These are phyloP conservation scores for Procambarus clarkii DNA, from an alignment of 1,140 invertebrate genomes.

Conservation along the genomic window DNA sequence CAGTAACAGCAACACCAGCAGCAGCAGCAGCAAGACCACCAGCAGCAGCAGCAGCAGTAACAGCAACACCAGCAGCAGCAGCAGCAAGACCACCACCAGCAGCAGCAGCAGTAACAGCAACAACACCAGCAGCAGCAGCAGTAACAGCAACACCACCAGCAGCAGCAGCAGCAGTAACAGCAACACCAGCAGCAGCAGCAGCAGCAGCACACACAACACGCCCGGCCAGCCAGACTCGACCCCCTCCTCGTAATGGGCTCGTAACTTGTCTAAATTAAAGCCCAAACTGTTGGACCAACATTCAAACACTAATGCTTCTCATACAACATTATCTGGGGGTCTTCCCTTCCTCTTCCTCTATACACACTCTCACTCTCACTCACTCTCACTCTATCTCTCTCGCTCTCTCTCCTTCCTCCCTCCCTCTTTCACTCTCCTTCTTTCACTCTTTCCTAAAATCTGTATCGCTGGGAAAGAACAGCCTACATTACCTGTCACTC, in stretches of 20 bases:
- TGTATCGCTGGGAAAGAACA: too few relatives aligned
- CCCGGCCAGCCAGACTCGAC: background rate
- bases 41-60: background rate
- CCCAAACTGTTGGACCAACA: conserved; percentile 54
- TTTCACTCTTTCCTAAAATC: too few relatives aligned
- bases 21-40: background rate
- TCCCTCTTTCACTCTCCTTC: background rate
- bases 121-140: background rate
- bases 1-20: background rate
- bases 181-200: background rate
- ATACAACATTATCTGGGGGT: conserved; percentile 56
- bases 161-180: background rate
- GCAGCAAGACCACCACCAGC: background rate
- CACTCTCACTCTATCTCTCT: background rate
- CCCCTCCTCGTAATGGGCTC: conserved; percentile 57
- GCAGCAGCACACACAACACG: background rate
- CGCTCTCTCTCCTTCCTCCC: background rate
- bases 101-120: background rate
- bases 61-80: background rate
- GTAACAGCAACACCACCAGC: background rate
- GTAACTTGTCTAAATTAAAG: conserved; percentile 68
- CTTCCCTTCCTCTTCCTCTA: background rate
- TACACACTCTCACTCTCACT: background rate
- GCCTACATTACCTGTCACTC: background rate
- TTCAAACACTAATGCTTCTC: conserved; percentile 55